A percentile compares a stretch with the other conserved stretches of the same genome.
These are phyloP conservation scores for Aphaenogaster ashmeadi DNA, from an alignment of 1,140 invertebrate species.

Conservation along the genomic window DNA sequence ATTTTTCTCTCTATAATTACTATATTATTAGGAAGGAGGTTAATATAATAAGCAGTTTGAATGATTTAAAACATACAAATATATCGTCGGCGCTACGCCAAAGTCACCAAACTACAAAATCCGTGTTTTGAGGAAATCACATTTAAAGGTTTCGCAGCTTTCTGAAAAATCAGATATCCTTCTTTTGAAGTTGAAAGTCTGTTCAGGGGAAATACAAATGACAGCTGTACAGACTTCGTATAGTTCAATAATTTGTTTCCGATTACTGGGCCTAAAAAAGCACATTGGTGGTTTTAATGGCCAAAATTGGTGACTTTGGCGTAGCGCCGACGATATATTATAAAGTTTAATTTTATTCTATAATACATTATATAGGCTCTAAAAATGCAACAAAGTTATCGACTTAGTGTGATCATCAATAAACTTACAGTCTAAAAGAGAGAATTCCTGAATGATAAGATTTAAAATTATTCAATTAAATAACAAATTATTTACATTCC, in stretches of 20 bases:
- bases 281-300: too few species aligned
- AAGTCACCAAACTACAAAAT: too few species aligned
- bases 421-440: conserved; percentile 70
- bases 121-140: too few species aligned
- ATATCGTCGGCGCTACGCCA: too few species aligned
- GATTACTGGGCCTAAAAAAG: too few species aligned
- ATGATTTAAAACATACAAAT: conserved; percentile 19
- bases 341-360: conserved; percentile 54
- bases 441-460: conserved; percentile 52
- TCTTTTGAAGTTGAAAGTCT: too few species aligned
- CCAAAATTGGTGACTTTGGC: too few species aligned
- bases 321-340: conserved; percentile 16
- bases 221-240: too few species aligned
- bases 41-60: conserved; percentile 44
- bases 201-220: too few species aligned
- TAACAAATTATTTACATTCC: conserved; percentile 35
- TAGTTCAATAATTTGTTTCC: too few species aligned
- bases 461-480: conserved; percentile 29
- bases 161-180: too few species aligned
- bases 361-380: not conserved
- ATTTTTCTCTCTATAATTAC: conserved; percentile 11
- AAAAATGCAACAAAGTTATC: conserved; percentile 59
- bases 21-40: conserved; percentile 5
- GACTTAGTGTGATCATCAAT: conserved; percentile 29
- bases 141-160: too few species aligned